A percentile compares a stretch with the other conserved stretches of the same genome.
phyloP scores from a whole-genome alignment of 2,888 invertebrate genomes.

The Mamestra brassicae region DNA sequence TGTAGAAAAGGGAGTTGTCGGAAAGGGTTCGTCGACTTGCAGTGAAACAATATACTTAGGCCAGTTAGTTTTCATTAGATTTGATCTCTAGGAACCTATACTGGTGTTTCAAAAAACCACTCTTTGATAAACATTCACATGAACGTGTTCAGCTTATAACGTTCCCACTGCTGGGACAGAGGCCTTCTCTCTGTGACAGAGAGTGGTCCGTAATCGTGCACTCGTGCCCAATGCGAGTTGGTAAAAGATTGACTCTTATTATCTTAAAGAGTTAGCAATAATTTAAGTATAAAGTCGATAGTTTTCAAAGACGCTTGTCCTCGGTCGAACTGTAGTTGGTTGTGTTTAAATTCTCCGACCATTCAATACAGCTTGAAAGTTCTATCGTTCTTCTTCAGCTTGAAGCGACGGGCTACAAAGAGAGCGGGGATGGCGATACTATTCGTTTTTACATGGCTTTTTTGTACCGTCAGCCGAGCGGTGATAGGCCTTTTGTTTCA shows the following conservation, averaged over 20 bases:
- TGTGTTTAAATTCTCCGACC: constrained; percentile 52
- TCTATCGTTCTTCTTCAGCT: constrained; percentile 61
- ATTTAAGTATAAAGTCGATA: constrained; percentile 27
- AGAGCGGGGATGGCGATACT: constrained; percentile 11
- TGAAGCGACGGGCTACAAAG: constrained; percentile 40
- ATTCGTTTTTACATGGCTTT: constrained; percentile 16
- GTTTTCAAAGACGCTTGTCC: constrained; percentile 26
- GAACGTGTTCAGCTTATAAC: too few species aligned
- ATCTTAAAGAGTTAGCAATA: neutral
- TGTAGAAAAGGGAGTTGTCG: neutral
- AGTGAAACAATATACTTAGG: neutral
- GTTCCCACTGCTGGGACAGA: too few species aligned
- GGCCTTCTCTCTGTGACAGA: too few species aligned
- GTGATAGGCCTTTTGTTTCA: too few species aligned
- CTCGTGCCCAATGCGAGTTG: too few species aligned
- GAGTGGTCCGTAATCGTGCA: too few species aligned
- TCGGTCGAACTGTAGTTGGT: constrained; percentile 26
- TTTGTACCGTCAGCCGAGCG: neutral
- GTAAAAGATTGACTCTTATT: too few species aligned
- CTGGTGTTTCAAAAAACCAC: too few species aligned
- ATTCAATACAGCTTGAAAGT: constrained; percentile 63
- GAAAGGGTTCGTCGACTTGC: too few species aligned
- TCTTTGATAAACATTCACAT: too few species aligned
- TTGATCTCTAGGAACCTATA: neutral
- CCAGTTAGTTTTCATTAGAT: neutral